Conservation (phyloP, 37 sponge, comb jelly and placozoan genomes). For the Theonella swinhoei region DNA sequence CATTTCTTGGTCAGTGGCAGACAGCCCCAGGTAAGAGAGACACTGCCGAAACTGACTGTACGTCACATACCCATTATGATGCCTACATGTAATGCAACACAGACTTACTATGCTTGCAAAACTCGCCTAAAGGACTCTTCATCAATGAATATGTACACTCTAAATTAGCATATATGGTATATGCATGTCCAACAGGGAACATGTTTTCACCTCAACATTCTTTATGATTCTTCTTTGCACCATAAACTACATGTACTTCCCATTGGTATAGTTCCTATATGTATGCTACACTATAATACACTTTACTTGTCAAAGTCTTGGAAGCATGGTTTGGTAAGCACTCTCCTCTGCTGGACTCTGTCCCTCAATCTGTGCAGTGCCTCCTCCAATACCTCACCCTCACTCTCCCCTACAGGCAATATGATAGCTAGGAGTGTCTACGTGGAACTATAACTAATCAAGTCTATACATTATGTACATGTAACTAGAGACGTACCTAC, state of each 20-base stretch:
- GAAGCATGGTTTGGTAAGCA: slow-evolving; percentile 85
- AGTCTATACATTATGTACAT: not conserved
- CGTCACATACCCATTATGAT: slow-evolving; percentile 26
- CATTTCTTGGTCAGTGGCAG: slow-evolving; percentile 32
- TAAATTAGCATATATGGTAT: too few relatives aligned
- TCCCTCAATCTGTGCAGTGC: slow-evolving; percentile 72
- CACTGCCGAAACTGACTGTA: slow-evolving; percentile 75
- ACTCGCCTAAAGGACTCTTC: too few relatives aligned
- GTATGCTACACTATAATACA: too few relatives aligned
- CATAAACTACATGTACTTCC: too few relatives aligned
- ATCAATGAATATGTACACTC: not conserved
- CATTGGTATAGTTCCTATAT: too few relatives aligned
- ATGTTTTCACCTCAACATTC: too few relatives aligned
- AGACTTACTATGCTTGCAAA: too few relatives aligned
- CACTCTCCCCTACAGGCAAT: not conserved
- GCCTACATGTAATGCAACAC: too few relatives aligned
- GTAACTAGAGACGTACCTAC: not conserved
- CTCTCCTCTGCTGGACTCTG: slow-evolving; percentile 71
- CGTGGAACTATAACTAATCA: not conserved
- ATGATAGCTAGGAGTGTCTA: too few relatives aligned
- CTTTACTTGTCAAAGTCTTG: slow-evolving; percentile 89
- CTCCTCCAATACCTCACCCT: slow-evolving; percentile 25
- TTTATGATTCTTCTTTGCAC: too few relatives aligned
- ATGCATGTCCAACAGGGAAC: too few relatives aligned
- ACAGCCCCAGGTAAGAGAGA: slow-evolving; percentile 60